phyloP scores from a whole-genome alignment of 2,797 vertebrate genomes.

The Oryzias dopingdopingensis region DNA sequence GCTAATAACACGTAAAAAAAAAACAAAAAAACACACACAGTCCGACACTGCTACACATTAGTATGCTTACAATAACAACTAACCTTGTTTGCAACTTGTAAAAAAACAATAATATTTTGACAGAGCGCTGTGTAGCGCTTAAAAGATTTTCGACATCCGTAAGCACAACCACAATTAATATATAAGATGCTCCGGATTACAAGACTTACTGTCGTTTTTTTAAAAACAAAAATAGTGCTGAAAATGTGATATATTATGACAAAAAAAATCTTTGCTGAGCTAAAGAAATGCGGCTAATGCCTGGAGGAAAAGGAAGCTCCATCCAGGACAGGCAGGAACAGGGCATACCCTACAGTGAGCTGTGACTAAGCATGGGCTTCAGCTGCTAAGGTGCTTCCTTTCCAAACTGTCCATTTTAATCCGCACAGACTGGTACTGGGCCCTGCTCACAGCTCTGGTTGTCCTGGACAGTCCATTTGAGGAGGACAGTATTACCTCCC shows the following conservation, averaged over 20 bases:
- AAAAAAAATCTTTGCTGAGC: conserved; percentile 38
- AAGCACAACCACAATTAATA: no score
- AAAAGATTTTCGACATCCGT: no score
- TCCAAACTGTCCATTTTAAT: conserved; percentile 44
- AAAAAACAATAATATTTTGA: no score
- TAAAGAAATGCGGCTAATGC: conserved; percentile 40
- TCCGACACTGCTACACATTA: no score
- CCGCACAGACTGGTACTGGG: conserved; percentile 36
- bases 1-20: no score
- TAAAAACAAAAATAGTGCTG: no score
- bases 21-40: no score
- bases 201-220: no score
- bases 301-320: conserved; percentile 13
- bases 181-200: no score
- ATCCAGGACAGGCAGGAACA: conserved; percentile 24
- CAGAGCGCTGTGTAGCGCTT: no score
- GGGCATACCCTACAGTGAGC: conserved; percentile 40
- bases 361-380: conserved; percentile 43
- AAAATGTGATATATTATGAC: conserved; percentile 35
- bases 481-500: conserved; percentile 63
- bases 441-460: conserved; percentile 52
- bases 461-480: conserved; percentile 45
- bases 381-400: conserved; percentile 18
- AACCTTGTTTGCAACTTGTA: no score
- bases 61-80: no score